Conservation (phyloP, 2,797 vertebrate genomes). For the Hipposideros larvatus region DNA sequence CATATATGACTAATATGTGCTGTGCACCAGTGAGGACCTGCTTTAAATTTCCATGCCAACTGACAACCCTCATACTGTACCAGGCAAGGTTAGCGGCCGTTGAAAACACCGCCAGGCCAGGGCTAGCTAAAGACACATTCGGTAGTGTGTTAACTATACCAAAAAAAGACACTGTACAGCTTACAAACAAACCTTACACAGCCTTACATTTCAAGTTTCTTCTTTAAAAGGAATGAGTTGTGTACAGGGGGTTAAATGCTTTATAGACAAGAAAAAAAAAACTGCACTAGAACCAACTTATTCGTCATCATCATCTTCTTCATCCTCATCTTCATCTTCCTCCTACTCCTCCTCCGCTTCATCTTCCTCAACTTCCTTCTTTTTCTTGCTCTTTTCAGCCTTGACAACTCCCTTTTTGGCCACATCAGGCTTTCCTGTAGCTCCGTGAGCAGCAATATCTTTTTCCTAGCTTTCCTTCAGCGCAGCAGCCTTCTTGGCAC, state of each 20-base stretch:
- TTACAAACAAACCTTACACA: constrained; percentile 99
- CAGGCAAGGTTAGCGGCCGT: constrained; percentile 94
- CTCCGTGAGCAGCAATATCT: too few species aligned
- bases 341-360: too few species aligned
- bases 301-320: too few species aligned
- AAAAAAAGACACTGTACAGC: constrained; percentile 98
- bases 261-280: constrained; percentile 93
- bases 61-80: constrained; percentile 94
- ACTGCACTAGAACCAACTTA: too few species aligned
- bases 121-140: constrained; percentile 94
- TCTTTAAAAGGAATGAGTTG: constrained; percentile 48
- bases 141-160: constrained; percentile 99
- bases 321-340: too few species aligned
- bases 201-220: constrained; percentile 90
- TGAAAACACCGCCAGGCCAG: constrained; percentile 94
- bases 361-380: too few species aligned
- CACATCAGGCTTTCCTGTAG: too few species aligned
- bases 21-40: constrained; percentile 95
- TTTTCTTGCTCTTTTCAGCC: too few species aligned
- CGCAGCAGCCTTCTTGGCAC: too few species aligned
- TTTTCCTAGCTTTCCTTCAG: too few species aligned
- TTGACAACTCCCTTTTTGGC: too few species aligned
- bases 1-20: constrained; percentile 93
- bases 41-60: constrained; percentile 92
- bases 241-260: constrained; percentile 94